phyloP scores from a whole-genome alignment of 2,113 vertebrate species.

The Willisornis vidua region DNA sequence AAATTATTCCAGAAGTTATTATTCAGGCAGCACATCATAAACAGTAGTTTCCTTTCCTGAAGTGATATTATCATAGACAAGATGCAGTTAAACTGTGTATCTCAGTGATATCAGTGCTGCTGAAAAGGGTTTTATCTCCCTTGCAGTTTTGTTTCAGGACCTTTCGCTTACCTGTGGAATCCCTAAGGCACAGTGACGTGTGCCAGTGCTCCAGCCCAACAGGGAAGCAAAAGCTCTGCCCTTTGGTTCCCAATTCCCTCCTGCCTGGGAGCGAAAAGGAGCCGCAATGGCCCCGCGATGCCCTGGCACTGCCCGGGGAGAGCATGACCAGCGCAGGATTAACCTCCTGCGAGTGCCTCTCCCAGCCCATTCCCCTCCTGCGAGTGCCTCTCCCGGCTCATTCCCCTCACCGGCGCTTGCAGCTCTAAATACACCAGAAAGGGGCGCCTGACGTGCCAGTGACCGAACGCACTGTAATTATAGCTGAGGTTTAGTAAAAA shows the following conservation, averaged over 20 bases:
- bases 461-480: background rate
- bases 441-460: background rate
- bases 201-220: rapidly evolving
- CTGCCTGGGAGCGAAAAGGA: rapidly evolving
- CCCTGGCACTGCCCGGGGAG: background rate
- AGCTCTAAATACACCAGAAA: background rate
- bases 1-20: background rate
- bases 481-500: slow-evolving; percentile 20
- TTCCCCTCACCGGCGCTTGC: background rate
- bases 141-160: background rate
- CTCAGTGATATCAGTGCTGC: background rate
- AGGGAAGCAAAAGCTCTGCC: background rate
- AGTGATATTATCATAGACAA: background rate
- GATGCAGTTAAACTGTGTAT: background rate
- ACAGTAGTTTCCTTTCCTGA: background rate
- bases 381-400: background rate
- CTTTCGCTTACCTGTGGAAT: background rate
- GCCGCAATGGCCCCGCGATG: too few species aligned
- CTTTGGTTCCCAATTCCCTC: rapidly evolving
- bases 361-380: background rate
- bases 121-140: background rate
- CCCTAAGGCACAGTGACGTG: background rate
- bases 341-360: background rate
- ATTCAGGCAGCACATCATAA: background rate
- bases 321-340: background rate